Percentiles rank a stretch among this genome's conserved stretches.
Conservation (phyloP, 1,140 invertebrate species). For the Gryllus bimaculatus region DNA sequence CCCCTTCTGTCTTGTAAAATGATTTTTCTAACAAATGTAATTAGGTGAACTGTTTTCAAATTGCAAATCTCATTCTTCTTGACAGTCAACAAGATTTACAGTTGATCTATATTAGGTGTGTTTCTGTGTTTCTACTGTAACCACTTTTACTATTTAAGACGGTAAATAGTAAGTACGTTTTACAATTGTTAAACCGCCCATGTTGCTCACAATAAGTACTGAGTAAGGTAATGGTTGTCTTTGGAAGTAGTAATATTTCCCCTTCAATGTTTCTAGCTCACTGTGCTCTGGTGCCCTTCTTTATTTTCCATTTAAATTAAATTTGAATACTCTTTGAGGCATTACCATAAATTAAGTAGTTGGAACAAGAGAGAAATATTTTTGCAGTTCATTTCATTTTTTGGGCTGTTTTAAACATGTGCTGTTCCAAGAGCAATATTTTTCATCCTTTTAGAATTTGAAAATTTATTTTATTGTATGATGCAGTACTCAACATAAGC, state of each 20-base stretch:
- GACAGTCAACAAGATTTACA: not conserved
- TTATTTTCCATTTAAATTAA: not conserved
- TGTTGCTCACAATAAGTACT: not conserved
- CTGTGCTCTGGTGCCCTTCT: not conserved
- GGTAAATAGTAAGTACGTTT: not conserved
- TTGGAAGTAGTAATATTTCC: not conserved
- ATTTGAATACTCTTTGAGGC: too few species aligned
- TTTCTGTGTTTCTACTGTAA: constrained; percentile 1
- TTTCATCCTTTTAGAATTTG: too few species aligned
- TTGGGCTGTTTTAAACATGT: too few species aligned
- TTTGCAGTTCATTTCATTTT: too few species aligned
- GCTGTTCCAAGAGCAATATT: too few species aligned
- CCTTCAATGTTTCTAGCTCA: not conserved
- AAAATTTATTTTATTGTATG: too few species aligned
- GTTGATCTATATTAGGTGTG: not conserved
- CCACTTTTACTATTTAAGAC: not conserved
- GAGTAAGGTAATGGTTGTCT: not conserved
- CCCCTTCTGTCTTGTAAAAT: too few species aligned
- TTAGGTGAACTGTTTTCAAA: not conserved
- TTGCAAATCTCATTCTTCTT: not conserved
- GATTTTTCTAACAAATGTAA: not conserved
- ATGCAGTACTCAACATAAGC: too few species aligned
- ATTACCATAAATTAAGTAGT: too few species aligned
- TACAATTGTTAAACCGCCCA: not conserved
- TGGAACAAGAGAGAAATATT: too few species aligned